These are phyloP conservation scores for Oconnorella tubifera DNA, from an alignment of 2,888 invertebrate genomes.

Conservation along the genomic window DNA sequence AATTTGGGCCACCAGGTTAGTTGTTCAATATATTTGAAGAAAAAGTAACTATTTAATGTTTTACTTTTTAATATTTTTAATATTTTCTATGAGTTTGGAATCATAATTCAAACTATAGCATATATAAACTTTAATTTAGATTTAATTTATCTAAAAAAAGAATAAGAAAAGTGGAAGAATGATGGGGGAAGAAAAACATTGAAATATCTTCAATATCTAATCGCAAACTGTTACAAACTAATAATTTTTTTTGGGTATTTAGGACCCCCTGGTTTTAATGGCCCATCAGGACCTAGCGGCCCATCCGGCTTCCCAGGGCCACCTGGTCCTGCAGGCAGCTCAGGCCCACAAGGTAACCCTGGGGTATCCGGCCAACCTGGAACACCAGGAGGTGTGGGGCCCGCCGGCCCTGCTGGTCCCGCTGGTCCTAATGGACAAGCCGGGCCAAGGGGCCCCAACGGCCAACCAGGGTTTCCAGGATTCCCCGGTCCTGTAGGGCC, in stretches of 20 bases:
- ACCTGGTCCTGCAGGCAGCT: conserved; percentile 18
- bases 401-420: conserved; percentile 20
- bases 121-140: too few relatives aligned
- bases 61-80: too few relatives aligned
- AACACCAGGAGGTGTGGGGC: conserved; percentile 15
- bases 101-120: too few relatives aligned
- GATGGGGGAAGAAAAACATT: too few relatives aligned
- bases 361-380: conserved; percentile 23
- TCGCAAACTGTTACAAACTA: too few relatives aligned
- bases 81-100: too few relatives aligned
- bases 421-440: conserved; percentile 21
- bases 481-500: conserved; percentile 13
- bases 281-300: conserved; percentile 6
- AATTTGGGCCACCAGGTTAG: conserved; percentile 16
- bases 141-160: too few relatives aligned
- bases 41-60: too few relatives aligned
- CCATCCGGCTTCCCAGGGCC: conserved; percentile 12
- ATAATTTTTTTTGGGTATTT: too few relatives aligned
- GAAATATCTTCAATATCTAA: too few relatives aligned
- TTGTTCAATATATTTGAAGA: too few relatives aligned
- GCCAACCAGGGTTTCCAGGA: conserved; percentile 21
- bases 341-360: conserved; percentile 18
- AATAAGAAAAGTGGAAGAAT: too few relatives aligned
- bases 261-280: conserved; percentile 1
- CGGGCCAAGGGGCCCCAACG: conserved; percentile 25